phyloP scores from a whole-genome alignment of 1,140 invertebrate genomes.

The Coenobita brevimanus region DNA sequence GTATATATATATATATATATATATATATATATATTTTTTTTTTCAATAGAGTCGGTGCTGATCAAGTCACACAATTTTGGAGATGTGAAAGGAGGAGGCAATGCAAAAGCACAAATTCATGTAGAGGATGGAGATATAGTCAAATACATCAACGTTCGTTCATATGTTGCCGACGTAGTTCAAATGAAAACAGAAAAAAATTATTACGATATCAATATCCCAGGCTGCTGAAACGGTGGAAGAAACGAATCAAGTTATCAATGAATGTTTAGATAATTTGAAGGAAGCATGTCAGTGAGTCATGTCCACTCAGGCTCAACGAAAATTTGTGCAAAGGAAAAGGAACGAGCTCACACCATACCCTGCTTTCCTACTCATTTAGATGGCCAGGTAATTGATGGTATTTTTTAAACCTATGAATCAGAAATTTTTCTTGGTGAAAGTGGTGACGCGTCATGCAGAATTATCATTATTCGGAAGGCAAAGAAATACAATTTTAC shows the following conservation, averaged over 20 bases:
- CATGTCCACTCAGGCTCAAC: background rate
- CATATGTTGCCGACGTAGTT: background rate
- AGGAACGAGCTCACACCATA: constrained; percentile 10
- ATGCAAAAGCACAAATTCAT: constrained; percentile 26
- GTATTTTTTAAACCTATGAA: constrained; percentile 28
- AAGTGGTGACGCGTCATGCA: too few species aligned
- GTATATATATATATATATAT: constrained; percentile 33
- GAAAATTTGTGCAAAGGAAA: constrained; percentile 31
- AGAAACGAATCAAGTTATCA: constrained; percentile 14
- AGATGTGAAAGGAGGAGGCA: constrained; percentile 36
- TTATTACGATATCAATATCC: constrained; percentile 16
- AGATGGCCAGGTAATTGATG: constrained; percentile 4
- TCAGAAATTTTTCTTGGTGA: too few species aligned
- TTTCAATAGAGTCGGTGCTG: constrained; percentile 27
- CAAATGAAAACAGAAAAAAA: constrained; percentile 24
- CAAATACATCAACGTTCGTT: constrained; percentile 18
- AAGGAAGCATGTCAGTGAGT: background rate
- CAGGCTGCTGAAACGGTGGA: constrained; percentile 20
- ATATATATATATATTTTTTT: constrained; percentile 25
- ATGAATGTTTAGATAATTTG: constrained; percentile 33
- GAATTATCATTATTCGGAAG: too few species aligned
- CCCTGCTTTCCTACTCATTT: constrained; percentile 30
- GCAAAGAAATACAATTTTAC: too few species aligned
- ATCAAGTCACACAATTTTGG: constrained; percentile 41
- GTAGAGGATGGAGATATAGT: constrained; percentile 20